A percentile compares a stretch with the other conserved stretches of the same genome.
Evolutionary conservation across 2,797 vertebrate genomes (phyloP).

Genomic region (Enteromius unitaeniatus): DNA sequence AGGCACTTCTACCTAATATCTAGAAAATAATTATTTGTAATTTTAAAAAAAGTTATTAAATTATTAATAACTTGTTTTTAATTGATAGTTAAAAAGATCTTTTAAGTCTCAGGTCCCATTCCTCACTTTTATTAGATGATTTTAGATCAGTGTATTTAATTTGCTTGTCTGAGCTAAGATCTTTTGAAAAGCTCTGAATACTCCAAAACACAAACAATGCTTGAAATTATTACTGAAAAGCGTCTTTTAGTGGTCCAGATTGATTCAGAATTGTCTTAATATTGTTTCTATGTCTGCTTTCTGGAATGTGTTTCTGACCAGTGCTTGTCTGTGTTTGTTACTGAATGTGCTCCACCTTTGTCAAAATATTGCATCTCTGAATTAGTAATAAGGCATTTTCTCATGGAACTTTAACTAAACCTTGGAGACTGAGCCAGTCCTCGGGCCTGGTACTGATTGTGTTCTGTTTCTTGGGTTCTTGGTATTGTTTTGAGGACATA

Average conservation of each 20-base stretch:
- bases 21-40: no score
- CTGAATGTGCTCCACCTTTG: conserved; percentile 56
- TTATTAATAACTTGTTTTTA: no score
- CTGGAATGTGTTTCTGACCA: not conserved
- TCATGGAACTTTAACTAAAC: conserved; percentile 65
- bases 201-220: not conserved
- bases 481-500: conserved; percentile 15
- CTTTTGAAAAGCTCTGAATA: not conserved
- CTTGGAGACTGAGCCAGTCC: conserved; percentile 25
- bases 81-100: not conserved
- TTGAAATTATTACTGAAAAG: not conserved
- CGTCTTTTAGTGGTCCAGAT: not conserved
- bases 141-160: not conserved
- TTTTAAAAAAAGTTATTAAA: no score
- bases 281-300: no score
- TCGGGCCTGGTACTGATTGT: not conserved
- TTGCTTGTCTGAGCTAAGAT: not conserved
- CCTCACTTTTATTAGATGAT: not conserved
- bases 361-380: conserved; percentile 54
- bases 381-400: conserved; percentile 43
- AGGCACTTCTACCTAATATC: not conserved
- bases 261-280: not conserved
- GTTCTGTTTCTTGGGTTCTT: not conserved
- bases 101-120: not conserved
- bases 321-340: conserved; percentile 7